Evolutionary conservation across 2,888 invertebrate genomes (phyloP).

Genomic region (Thera britannica): DNA sequence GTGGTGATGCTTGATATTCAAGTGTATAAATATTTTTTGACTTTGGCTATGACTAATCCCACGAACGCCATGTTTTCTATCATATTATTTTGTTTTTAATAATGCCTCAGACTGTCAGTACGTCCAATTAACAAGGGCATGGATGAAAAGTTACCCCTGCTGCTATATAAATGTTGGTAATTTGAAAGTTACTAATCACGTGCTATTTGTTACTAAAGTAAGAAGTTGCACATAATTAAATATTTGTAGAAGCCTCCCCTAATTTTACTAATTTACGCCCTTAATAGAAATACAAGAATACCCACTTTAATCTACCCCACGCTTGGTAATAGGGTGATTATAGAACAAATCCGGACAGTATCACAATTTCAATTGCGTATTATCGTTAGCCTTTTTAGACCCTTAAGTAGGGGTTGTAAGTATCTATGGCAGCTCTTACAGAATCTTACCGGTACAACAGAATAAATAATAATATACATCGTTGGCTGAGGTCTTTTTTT

Average conservation of each 20-base stretch:
- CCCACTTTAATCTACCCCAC: conserved; percentile 45
- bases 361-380: conserved; percentile 46
- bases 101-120: too few relatives aligned
- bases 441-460: conserved; percentile 33
- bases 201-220: conserved; percentile 7
- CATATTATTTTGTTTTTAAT: too few relatives aligned
- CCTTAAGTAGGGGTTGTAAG: conserved; percentile 37
- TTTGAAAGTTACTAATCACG: conserved; percentile 14
- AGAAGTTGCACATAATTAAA: conserved; percentile 12
- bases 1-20: too few relatives aligned
- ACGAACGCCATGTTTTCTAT: too few relatives aligned
- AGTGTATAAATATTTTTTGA: too few relatives aligned
- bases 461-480: neutral
- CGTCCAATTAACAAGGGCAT: neutral
- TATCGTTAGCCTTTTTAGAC: conserved; percentile 37
- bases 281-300: conserved; percentile 42
- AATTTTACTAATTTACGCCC: conserved; percentile 30
- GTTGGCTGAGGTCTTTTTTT: conserved; percentile 9
- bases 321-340: conserved; percentile 55
- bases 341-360: conserved; percentile 48
- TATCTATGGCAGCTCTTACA: conserved; percentile 38
- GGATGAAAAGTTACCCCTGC: neutral
- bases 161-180: neutral
- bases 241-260: conserved; percentile 18
- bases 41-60: too few relatives aligned